Evolutionary conservation across 2,888 invertebrate genomes (phyloP).

Genomic region (Uloborus plumipes): DNA sequence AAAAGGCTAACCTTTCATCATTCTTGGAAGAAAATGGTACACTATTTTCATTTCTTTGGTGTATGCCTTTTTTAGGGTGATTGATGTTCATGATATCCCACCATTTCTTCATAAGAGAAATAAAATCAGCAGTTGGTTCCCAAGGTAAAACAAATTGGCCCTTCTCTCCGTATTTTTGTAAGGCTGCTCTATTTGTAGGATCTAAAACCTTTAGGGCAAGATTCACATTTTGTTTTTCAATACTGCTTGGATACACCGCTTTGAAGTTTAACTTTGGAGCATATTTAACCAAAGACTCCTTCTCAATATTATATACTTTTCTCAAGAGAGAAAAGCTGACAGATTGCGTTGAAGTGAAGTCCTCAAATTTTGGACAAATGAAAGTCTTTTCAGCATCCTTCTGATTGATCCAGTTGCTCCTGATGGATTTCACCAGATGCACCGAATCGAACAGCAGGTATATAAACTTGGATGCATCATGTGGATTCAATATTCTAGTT

Average conservation of each 20-base stretch:
- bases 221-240: conserved; percentile 10
- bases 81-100: conserved; percentile 25
- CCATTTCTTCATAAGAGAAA: neutral
- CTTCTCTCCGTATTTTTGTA: neutral
- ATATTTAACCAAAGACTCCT: conserved; percentile 13
- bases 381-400: too few relatives aligned
- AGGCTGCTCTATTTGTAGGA: conserved; percentile 2
- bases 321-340: too few relatives aligned
- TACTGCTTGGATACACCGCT: neutral
- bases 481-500: neutral
- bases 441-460: conserved; percentile 17
- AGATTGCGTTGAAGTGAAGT: too few relatives aligned
- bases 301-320: neutral
- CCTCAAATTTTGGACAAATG: too few relatives aligned
- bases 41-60: conserved; percentile 6
- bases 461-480: neutral
- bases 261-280: conserved; percentile 17
- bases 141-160: neutral
- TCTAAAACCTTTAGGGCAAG: conserved; percentile 5
- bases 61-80: neutral
- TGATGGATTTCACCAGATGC: conserved; percentile 11
- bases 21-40: neutral
- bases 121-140: neutral
- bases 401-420: conserved; percentile 18
- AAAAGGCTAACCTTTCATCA: neutral